phyloP scores from a whole-genome alignment of 2,888 invertebrate species.

The Chaetogeoica ovagalla region DNA sequence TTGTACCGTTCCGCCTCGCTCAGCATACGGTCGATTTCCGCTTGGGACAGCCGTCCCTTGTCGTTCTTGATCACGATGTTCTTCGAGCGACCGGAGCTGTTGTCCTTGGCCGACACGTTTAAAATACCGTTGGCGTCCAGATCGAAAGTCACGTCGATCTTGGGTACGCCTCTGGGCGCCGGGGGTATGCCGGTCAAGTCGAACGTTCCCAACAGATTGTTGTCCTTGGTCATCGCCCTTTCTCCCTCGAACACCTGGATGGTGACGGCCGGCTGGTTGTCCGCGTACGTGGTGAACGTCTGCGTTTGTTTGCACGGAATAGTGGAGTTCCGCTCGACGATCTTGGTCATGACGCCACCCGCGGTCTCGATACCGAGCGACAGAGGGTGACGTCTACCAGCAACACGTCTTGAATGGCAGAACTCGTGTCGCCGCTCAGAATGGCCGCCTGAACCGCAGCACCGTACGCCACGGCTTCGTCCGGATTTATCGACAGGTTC shows the following conservation, averaged over 20 bases:
- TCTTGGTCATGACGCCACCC: slow-evolving; percentile 72
- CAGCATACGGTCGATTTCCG: slow-evolving; percentile 62
- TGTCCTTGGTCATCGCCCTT: slow-evolving; percentile 70
- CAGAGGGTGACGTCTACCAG: slow-evolving; percentile 70
- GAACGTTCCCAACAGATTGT: slow-evolving; percentile 67
- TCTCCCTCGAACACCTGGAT: slow-evolving; percentile 60
- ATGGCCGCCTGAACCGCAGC: slow-evolving; percentile 76
- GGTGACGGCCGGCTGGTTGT: slow-evolving; percentile 63
- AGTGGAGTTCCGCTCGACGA: slow-evolving; percentile 59
- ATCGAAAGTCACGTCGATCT: slow-evolving; percentile 79
- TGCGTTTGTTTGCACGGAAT: slow-evolving; percentile 70
- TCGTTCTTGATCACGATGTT: slow-evolving; percentile 63
- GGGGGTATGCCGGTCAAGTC: slow-evolving; percentile 64
- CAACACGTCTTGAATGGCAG: slow-evolving; percentile 72
- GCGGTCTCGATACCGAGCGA: slow-evolving; percentile 78
- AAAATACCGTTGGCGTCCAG: slow-evolving; percentile 62
- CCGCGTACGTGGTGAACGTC: slow-evolving; percentile 63
- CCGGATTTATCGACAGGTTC: slow-evolving; percentile 77
- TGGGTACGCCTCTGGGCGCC: slow-evolving; percentile 78
- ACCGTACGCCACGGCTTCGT: slow-evolving; percentile 80
- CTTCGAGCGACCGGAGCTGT: slow-evolving; percentile 60
- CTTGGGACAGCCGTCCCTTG: slow-evolving; percentile 62
- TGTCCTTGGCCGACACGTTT: slow-evolving; percentile 61
- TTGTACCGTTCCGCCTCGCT: slow-evolving; percentile 60
- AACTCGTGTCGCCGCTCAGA: slow-evolving; percentile 64